Evolutionary conservation across 2,888 invertebrate genomes (phyloP).

Genomic region (Plebejus melissa): DNA sequence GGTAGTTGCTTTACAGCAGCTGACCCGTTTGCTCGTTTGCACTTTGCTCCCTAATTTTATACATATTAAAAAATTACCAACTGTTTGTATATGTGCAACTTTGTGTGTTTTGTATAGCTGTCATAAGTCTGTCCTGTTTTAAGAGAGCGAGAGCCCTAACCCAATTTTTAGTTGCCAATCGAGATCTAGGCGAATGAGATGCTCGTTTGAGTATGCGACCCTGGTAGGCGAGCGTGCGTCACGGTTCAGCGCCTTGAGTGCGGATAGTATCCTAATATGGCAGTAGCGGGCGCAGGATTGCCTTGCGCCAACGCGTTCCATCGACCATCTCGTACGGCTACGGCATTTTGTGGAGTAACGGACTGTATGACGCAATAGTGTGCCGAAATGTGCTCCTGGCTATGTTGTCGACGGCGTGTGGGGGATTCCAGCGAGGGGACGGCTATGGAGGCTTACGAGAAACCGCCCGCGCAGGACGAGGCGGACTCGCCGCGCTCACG

Average conservation of each 20-base stretch:
- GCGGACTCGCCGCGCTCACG: constrained; percentile 52
- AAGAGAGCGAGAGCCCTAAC: not conserved
- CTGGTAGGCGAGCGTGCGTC: constrained; percentile 56
- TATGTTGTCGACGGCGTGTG: constrained; percentile 64
- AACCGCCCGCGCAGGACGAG: constrained; percentile 43
- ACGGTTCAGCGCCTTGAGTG: constrained; percentile 76
- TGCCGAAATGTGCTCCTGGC: constrained; percentile 67
- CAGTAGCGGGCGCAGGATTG: constrained; percentile 57
- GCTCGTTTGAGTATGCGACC: constrained; percentile 35
- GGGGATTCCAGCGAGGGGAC: constrained; percentile 57
- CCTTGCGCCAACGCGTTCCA: constrained; percentile 70
- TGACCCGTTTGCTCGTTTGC: no score
- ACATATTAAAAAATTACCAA: no score
- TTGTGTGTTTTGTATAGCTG: no score
- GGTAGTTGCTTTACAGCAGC: no score
- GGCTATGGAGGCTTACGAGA: constrained; percentile 57
- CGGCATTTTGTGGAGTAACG: constrained; percentile 42
- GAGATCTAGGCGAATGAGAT: not conserved
- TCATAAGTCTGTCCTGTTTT: no score
- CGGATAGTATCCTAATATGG: constrained; percentile 76
- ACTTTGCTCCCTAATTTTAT: no score
- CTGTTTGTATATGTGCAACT: no score
- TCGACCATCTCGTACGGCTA: constrained; percentile 52
- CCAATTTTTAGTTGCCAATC: constrained; percentile 21
- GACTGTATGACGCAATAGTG: constrained; percentile 31